These are phyloP conservation scores for Oophaga pumilio DNA, from an alignment of 2,113 vertebrate genomes.

Conservation along the genomic window DNA sequence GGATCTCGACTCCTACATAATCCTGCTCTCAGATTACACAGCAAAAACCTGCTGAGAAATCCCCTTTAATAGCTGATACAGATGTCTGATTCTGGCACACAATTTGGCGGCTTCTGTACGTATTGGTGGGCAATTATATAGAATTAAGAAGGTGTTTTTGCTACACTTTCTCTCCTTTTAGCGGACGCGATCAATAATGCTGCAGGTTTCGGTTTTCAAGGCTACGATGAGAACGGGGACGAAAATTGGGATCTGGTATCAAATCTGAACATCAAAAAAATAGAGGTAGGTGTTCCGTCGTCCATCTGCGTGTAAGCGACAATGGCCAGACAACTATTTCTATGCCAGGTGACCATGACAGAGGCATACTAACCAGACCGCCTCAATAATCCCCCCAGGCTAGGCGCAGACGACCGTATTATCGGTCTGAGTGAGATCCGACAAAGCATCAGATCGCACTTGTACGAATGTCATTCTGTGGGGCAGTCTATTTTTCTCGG, in stretches of 20 bases:
- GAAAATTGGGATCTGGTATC: constrained; percentile 92
- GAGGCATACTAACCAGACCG: not conserved
- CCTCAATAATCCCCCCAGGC: not conserved
- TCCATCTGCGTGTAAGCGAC: not conserved
- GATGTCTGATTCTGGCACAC: not conserved
- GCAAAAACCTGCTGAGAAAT: no score
- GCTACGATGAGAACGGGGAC: constrained; percentile 87
- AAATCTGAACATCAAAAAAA: constrained; percentile 91
- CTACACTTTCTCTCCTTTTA: constrained; percentile 66
- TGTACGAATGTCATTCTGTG: no score
- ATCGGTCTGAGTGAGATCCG: no score
- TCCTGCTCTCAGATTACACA: no score
- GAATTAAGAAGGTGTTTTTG: not conserved
- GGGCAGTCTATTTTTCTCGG: no score
- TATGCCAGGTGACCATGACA: not conserved
- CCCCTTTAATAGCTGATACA: no score
- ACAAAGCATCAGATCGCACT: no score
- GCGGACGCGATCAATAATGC: constrained; percentile 99
- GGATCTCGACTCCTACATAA: no score
- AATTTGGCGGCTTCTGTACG: not conserved
- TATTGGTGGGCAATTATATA: not conserved
- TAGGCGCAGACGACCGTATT: no score
- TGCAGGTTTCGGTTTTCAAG: constrained; percentile 95
- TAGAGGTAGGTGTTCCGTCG: constrained; percentile 81
- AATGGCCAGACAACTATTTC: not conserved